These are phyloP conservation scores for Choreutis nemorana DNA, from an alignment of 2,888 invertebrate genomes.

Conservation along the genomic window DNA sequence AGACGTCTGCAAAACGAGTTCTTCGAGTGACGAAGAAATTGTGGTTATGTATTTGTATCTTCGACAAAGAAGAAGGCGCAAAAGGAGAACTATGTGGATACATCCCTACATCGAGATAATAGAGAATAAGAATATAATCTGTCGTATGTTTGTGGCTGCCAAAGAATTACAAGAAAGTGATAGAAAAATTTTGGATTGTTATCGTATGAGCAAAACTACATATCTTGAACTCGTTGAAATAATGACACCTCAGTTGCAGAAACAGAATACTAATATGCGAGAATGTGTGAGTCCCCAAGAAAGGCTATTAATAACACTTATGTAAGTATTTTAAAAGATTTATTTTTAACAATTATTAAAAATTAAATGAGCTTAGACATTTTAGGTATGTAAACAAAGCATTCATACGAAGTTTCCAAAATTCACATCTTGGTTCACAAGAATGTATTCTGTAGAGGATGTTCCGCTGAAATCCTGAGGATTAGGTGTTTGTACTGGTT, in stretches of 20 bases:
- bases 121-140: constrained; percentile 8
- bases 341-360: constrained; percentile 4
- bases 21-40: constrained; percentile 8
- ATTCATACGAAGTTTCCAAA: constrained; percentile 4
- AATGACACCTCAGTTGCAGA: constrained; percentile 5
- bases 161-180: constrained; percentile 6
- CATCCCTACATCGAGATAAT: constrained; percentile 10
- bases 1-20: constrained; percentile 6
- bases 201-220: constrained; percentile 6
- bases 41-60: constrained; percentile 9
- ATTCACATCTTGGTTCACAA: constrained; percentile 8
- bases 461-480: no score
- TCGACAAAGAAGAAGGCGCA: constrained; percentile 8
- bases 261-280: constrained; percentile 7
- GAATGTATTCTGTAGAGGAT: constrained; percentile 3
- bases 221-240: constrained; percentile 6
- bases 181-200: constrained; percentile 5
- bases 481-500: constrained; percentile 3
- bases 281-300: constrained; percentile 4
- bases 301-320: constrained; percentile 6
- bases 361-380: constrained; percentile 4
- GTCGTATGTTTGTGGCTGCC: constrained; percentile 6
- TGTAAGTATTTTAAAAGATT: constrained; percentile 7
- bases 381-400: no score
- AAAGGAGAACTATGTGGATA: constrained; percentile 9